phyloP scores from a whole-genome alignment of 2,888 invertebrate species.

The Actias luna region DNA sequence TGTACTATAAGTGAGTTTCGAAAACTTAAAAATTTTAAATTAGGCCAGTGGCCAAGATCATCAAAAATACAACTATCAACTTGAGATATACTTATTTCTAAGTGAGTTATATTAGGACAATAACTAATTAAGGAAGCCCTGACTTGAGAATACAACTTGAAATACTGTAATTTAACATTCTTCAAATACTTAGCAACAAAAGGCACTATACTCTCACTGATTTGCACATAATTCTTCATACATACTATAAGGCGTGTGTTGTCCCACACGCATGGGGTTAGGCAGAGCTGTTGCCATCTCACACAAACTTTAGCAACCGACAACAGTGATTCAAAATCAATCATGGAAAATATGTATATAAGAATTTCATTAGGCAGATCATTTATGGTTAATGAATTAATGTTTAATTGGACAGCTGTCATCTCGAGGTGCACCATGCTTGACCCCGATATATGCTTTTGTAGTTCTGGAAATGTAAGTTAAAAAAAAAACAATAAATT shows the following conservation, averaged over 20 bases:
- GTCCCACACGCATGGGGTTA: constrained; percentile 78
- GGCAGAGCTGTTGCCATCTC: constrained; percentile 75
- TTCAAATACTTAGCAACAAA: constrained; percentile 78
- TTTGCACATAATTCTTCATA: constrained; percentile 78
- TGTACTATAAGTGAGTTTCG: constrained; percentile 77
- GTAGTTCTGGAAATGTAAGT: constrained; percentile 54
- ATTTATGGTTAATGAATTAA: constrained; percentile 66
- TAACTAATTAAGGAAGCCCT: constrained; percentile 73
- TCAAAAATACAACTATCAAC: constrained; percentile 79
- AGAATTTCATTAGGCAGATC: constrained; percentile 79
- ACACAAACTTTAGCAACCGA: constrained; percentile 74
- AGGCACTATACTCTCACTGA: constrained; percentile 77
- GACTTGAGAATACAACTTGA: constrained; percentile 78
- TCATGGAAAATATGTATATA: constrained; percentile 78
- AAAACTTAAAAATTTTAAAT: constrained; percentile 76
- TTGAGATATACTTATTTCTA: constrained; percentile 81
- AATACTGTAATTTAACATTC: constrained; percentile 79
- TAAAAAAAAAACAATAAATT: not conserved
- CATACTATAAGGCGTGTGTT: constrained; percentile 77
- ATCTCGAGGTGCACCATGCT: constrained; percentile 77
- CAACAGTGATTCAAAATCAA: constrained; percentile 75
- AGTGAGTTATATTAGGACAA: constrained; percentile 76
- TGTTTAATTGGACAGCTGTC: constrained; percentile 57
- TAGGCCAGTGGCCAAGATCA: constrained; percentile 75
- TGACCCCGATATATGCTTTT: constrained; percentile 40